phyloP scores from a whole-genome alignment of 2,888 invertebrate species.

The Chrysolina oricalcia region DNA sequence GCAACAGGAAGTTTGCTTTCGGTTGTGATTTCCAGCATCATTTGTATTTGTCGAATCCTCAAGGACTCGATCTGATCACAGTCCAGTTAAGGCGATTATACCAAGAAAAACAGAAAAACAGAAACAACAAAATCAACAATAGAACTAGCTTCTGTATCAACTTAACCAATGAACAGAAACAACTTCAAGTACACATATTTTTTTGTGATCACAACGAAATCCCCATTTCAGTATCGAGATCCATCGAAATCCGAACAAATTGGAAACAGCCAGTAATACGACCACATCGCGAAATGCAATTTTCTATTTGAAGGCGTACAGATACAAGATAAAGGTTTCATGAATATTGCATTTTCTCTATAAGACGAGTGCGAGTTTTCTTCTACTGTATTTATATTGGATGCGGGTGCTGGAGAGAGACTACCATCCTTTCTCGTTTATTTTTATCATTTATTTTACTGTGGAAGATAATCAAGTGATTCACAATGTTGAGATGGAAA shows the following conservation, averaged over 20 bases:
- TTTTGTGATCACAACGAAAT: not conserved
- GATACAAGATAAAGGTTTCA: constrained; percentile 16
- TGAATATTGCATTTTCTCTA: constrained; percentile 16
- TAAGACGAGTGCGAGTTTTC: not conserved
- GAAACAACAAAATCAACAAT: not conserved
- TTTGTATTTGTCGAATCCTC: too few relatives aligned
- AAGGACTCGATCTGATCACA: too few relatives aligned
- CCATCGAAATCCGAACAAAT: constrained; percentile 2
- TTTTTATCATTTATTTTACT: not conserved
- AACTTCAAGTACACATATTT: not conserved
- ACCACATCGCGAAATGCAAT: constrained; percentile 21
- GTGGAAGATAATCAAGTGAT: not conserved
- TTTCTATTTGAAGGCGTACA: constrained; percentile 10
- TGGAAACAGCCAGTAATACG: constrained; percentile 10
- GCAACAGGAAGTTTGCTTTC: too few relatives aligned
- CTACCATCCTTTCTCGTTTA: not conserved
- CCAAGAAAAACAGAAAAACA: too few relatives aligned
- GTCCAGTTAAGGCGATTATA: too few relatives aligned
- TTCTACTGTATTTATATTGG: not conserved
- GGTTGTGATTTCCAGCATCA: too few relatives aligned
- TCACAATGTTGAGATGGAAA: not conserved
- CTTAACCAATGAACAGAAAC: not conserved
- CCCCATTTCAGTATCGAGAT: not conserved
- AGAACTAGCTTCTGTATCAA: not conserved
- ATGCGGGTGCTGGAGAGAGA: not conserved